Percentiles rank a stretch among this genome's conserved stretches.
Conservation (phyloP, 2,888 invertebrate genomes). For the Melikaiella ostensackeni region DNA sequence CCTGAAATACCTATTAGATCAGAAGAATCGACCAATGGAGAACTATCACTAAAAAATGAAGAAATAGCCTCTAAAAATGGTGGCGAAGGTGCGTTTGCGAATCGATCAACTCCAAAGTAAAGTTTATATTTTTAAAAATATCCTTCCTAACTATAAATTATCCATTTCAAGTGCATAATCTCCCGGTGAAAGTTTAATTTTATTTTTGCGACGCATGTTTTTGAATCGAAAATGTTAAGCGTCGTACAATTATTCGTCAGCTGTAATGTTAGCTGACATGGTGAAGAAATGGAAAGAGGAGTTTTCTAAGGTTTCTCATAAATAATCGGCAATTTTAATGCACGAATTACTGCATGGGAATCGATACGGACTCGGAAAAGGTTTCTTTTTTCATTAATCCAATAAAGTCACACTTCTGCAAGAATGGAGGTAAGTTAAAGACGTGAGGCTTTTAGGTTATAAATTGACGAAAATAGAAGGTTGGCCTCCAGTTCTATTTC, state of each 20-base stretch:
- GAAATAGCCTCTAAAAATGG: no score
- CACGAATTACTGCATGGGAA: conserved; percentile 43
- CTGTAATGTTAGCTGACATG: conserved; percentile 14
- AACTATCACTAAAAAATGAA: no score
- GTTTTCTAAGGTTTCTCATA: conserved; percentile 50
- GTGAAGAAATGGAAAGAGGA: neutral
- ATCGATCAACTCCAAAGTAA: conserved; percentile 39
- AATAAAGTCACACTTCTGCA: conserved; percentile 38
- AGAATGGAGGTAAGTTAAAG: conserved; percentile 59
- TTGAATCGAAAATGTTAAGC: neutral
- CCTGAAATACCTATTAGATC: no score
- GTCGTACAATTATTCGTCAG: neutral
- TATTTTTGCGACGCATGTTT: neutral
- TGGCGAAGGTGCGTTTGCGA: no score
- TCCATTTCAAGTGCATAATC: neutral
- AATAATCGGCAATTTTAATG: conserved; percentile 47
- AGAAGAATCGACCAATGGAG: no score
- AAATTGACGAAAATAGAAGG: conserved; percentile 17
- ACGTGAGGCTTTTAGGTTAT: conserved; percentile 44
- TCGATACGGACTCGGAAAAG: conserved; percentile 45
- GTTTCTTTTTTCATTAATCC: conserved; percentile 51
- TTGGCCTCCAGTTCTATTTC: conserved; percentile 2
- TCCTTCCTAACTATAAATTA: conserved; percentile 12
- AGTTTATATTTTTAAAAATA: neutral
- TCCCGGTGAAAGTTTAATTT: neutral